phyloP scores from a whole-genome alignment of 1,140 invertebrate species.

The Drosophila kohkoa region DNA sequence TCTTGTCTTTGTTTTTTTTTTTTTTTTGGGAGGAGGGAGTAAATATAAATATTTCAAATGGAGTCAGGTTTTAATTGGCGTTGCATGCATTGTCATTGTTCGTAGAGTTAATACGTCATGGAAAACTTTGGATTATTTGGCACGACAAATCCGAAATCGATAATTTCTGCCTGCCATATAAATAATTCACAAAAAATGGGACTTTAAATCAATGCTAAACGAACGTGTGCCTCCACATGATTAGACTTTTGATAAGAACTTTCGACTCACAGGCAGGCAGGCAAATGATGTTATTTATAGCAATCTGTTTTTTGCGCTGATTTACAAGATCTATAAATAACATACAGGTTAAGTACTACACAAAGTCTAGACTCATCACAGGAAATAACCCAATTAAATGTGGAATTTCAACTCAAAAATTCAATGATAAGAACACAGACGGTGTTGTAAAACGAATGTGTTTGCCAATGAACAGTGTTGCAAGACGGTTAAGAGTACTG shows the following conservation, averaged over 20 bases:
- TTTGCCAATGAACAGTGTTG: not conserved
- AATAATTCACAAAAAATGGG: constrained; percentile 22
- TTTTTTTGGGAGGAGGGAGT: not conserved
- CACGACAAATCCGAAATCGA: constrained; percentile 18
- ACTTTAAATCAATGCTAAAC: constrained; percentile 62
- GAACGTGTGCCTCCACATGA: constrained; percentile 43
- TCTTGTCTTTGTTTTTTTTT: constrained; percentile 12
- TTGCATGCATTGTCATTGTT: constrained; percentile 25
- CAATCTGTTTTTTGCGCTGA: constrained; percentile 2
- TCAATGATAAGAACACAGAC: constrained; percentile 3
- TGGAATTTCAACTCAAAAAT: constrained; percentile 1
- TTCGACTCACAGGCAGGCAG: not conserved
- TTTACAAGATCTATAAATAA: constrained; percentile 39
- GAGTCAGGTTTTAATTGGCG: constrained; percentile 22
- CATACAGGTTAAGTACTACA: not conserved
- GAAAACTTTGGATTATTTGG: constrained; percentile 53
- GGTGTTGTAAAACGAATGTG: not conserved
- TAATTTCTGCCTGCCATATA: constrained; percentile 48
- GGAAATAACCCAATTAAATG: constrained; percentile 38
- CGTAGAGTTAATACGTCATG: constrained; percentile 44
- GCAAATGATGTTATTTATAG: constrained; percentile 9
- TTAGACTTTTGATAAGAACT: constrained; percentile 17
- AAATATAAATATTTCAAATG: not conserved
- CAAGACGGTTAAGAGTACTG: not conserved
- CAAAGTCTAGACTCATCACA: constrained; percentile 11